These are phyloP conservation scores for Chlorodrepanis virens DNA, from an alignment of 2,113 vertebrate genomes.

Conservation along the genomic window DNA sequence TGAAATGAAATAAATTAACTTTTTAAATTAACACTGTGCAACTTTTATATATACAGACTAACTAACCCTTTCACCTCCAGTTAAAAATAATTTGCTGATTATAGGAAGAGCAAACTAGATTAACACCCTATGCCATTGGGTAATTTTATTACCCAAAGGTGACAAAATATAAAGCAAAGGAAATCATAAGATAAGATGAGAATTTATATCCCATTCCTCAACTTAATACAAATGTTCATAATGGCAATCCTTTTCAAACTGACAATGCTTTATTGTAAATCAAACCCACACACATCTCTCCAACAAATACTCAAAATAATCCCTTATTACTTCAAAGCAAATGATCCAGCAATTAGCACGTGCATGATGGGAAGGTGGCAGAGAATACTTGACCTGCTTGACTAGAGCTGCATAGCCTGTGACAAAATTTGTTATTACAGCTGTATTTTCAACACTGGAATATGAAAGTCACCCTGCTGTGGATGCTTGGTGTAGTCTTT, in stretches of 20 bases:
- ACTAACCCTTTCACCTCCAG: background rate
- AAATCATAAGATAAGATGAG: rapidly evolving
- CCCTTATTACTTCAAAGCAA: background rate
- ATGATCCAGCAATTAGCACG: background rate
- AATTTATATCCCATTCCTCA: background rate
- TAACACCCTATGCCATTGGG: background rate
- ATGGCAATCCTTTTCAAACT: background rate
- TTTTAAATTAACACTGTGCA: background rate
- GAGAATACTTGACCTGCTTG: background rate
- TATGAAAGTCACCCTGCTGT: background rate
- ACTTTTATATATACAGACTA: background rate
- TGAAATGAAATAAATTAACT: constrained; percentile 16
- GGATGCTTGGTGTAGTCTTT: background rate
- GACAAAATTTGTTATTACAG: background rate
- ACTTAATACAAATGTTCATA: background rate
- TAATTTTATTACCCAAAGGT: background rate
- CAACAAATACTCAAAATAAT: background rate
- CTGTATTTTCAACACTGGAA: background rate
- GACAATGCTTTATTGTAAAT: background rate
- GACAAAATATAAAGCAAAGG: background rate
- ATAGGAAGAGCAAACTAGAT: background rate
- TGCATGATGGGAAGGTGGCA: background rate
- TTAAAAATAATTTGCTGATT: background rate
- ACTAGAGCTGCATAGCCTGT: background rate
- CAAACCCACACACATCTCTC: background rate